phyloP scores from a whole-genome alignment of 1,140 invertebrate genomes.

The Telenomus remus region DNA sequence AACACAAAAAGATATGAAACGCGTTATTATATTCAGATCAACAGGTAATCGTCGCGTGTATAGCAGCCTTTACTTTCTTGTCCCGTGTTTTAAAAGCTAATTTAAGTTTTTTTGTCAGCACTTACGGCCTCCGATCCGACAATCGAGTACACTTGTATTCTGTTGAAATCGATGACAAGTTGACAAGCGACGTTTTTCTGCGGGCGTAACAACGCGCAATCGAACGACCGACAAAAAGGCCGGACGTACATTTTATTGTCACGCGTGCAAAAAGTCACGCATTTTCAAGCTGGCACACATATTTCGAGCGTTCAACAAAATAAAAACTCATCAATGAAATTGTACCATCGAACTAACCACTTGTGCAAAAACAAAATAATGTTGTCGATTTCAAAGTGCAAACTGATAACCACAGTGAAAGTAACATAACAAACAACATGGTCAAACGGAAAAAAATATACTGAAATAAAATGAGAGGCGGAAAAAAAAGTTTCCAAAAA shows the following conservation, averaged over 20 bases:
- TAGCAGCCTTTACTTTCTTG: slow-evolving; percentile 27
- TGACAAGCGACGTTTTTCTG: slow-evolving; percentile 21
- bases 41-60: slow-evolving; percentile 38
- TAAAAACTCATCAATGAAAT: too few species aligned
- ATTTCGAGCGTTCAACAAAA: neutral
- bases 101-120: slow-evolving; percentile 27
- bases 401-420: too few species aligned
- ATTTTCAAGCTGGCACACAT: neutral
- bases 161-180: slow-evolving; percentile 40
- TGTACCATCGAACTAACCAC: too few species aligned
- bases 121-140: slow-evolving; percentile 1
- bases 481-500: slow-evolving; percentile 25
- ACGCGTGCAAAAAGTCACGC: slow-evolving; percentile 10
- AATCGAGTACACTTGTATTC: slow-evolving; percentile 36
- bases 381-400: too few species aligned
- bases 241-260: slow-evolving; percentile 20
- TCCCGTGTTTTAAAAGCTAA: slow-evolving; percentile 27
- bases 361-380: too few species aligned
- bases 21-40: slow-evolving; percentile 41
- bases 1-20: slow-evolving; percentile 27
- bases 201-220: slow-evolving; percentile 16
- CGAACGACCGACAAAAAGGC: slow-evolving; percentile 10
- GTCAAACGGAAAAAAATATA: slow-evolving; percentile 1
- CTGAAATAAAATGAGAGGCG: neutral
- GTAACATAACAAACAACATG: neutral